phyloP scores from a whole-genome alignment of 92 coral and sea anemone genomes.

The Plumapathes pennacea region DNA sequence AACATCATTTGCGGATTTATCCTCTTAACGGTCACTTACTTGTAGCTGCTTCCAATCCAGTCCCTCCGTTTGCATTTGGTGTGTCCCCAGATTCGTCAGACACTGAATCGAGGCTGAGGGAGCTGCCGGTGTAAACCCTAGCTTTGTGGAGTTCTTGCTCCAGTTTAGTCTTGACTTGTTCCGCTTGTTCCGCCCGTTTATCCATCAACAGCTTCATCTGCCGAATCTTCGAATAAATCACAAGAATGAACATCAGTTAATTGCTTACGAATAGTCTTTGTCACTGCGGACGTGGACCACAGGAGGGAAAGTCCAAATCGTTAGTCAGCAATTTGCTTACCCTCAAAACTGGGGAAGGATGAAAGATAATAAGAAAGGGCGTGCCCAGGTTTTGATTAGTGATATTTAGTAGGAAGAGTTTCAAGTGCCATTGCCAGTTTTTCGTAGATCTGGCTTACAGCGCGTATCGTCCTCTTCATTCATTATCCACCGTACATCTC shows the following conservation, averaged over 20 bases:
- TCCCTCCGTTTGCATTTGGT: slow-evolving; percentile 14
- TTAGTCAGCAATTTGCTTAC: too few species aligned
- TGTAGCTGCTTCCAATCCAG: neutral
- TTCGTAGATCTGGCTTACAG: too few species aligned
- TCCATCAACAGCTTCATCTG: slow-evolving; percentile 84
- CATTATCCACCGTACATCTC: too few species aligned
- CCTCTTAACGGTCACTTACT: neutral
- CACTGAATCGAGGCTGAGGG: slow-evolving; percentile 63
- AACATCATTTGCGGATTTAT: neutral
- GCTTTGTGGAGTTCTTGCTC: slow-evolving; percentile 30
- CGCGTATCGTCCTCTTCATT: too few species aligned
- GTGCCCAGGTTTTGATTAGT: too few species aligned
- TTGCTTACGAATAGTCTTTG: too few species aligned
- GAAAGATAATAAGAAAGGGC: too few species aligned
- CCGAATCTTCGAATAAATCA: slow-evolving; percentile 47
- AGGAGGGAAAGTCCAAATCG: too few species aligned
- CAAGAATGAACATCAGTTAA: neutral
- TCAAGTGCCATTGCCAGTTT: too few species aligned
- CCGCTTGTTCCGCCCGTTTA: slow-evolving; percentile 63
- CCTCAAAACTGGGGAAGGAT: too few species aligned
- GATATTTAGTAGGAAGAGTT: too few species aligned
- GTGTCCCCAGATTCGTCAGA: slow-evolving; percentile 46
- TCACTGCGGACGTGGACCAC: too few species aligned
- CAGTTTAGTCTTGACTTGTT: slow-evolving; percentile 50
- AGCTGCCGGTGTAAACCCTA: slow-evolving; percentile 48